These are phyloP conservation scores for Bellardia bayeri DNA, from an alignment of 2,888 invertebrate species.

Conservation along the genomic window DNA sequence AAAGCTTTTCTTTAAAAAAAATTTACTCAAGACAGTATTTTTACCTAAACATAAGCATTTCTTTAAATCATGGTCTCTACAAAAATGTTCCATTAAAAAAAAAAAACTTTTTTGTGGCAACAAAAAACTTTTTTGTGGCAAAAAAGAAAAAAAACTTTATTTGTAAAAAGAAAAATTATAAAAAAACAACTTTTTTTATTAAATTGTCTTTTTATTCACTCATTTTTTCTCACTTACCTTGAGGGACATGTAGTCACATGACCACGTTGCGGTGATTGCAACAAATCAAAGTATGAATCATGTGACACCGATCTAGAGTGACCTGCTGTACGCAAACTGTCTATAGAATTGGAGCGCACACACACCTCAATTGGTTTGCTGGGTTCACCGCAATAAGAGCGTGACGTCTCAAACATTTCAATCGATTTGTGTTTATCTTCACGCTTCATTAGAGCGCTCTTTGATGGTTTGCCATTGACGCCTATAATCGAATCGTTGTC, in stretches of 20 bases:
- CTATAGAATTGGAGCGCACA: slow-evolving; percentile 84
- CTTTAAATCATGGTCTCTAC: no score
- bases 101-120: no score
- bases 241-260: slow-evolving; percentile 83
- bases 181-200: no score
- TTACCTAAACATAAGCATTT: no score
- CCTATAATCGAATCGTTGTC: slow-evolving; percentile 78
- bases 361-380: slow-evolving; percentile 83
- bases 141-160: no score
- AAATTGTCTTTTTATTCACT: no score
- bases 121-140: no score
- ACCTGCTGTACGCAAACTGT: slow-evolving; percentile 84
- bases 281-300: slow-evolving; percentile 94
- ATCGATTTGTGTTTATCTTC: slow-evolving; percentile 83
- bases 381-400: slow-evolving; percentile 67
- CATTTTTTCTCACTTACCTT: slow-evolving; percentile 77
- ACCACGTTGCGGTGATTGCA: slow-evolving; percentile 84
- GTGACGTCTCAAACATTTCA: slow-evolving; percentile 82
- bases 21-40: no score
- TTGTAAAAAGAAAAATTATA: no score
- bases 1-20: no score
- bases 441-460: slow-evolving; percentile 79
- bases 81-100: no score
- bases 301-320: slow-evolving; percentile 92
- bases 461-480: slow-evolving; percentile 77